Conservation (phyloP, 2,113 vertebrate species). For the Centrocercus urophasianus region DNA sequence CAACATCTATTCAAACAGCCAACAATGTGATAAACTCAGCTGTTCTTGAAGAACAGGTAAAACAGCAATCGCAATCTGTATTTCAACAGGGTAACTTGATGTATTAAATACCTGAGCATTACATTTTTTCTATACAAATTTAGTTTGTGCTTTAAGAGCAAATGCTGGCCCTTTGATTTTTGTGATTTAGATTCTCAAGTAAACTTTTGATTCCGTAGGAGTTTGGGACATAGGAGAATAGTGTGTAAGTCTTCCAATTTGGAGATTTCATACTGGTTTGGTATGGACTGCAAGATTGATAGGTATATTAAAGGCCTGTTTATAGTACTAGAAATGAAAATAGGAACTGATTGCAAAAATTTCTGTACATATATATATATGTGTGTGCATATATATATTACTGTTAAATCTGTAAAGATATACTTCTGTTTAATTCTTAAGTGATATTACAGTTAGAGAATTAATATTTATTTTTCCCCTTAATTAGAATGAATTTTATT, state of each 20-base stretch:
- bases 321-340: not conserved
- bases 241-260: not conserved
- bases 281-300: not conserved
- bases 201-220: not conserved
- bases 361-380: not conserved
- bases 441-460: not conserved
- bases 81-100: not conserved
- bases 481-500: not conserved
- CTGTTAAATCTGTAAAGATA: not conserved
- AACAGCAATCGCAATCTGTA: not conserved
- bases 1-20: not conserved
- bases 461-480: not conserved
- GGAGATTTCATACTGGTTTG: not conserved
- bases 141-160: not conserved
- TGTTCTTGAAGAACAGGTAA: slow-evolving; percentile 69
- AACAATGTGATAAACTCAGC: not conserved
- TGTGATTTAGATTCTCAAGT: not conserved
- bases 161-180: not conserved
- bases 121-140: not conserved
- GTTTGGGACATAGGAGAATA: not conserved
- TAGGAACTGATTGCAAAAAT: not conserved
- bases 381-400: not conserved
- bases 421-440: not conserved
- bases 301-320: not conserved
- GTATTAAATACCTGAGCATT: not conserved